Percentiles rank a stretch among this genome's conserved stretches.
phyloP scores from a whole-genome alignment of 2,888 invertebrate genomes.

The Melikaiella ostensackeni region DNA sequence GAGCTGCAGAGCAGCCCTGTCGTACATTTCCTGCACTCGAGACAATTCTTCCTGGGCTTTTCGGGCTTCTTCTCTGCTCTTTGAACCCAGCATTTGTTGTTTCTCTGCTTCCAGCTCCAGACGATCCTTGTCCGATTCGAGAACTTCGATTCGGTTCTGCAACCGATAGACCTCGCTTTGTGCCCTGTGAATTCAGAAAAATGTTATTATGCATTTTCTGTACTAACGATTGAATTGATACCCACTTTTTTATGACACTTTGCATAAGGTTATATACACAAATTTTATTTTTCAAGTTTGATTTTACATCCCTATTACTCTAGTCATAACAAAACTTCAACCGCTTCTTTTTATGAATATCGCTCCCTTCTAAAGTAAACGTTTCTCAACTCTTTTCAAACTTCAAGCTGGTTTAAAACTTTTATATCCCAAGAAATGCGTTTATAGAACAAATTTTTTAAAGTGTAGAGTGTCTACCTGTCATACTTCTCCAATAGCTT shows the following conservation, averaged over 20 bases:
- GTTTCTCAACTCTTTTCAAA: background rate
- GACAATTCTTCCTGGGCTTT: slow-evolving; percentile 92
- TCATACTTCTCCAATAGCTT: slow-evolving; percentile 95
- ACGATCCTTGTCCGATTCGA: slow-evolving; percentile 92
- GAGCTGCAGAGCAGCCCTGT: slow-evolving; percentile 90
- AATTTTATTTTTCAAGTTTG: background rate
- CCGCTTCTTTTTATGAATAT: background rate
- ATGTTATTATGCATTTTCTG: background rate
- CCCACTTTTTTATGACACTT: background rate
- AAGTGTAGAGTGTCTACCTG: slow-evolving; percentile 79
- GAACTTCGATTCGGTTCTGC: slow-evolving; percentile 91
- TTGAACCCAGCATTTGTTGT: slow-evolving; percentile 87
- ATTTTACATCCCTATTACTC: background rate
- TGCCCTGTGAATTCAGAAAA: slow-evolving; percentile 80
- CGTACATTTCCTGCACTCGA: slow-evolving; percentile 92
- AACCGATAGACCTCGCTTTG: slow-evolving; percentile 93
- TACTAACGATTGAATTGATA: slow-evolving; percentile 1
- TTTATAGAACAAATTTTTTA: background rate
- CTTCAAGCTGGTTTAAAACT: background rate
- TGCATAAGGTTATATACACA: background rate
- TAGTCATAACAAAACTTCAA: background rate
- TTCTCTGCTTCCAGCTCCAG: slow-evolving; percentile 92
- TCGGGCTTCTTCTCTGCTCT: slow-evolving; percentile 90
- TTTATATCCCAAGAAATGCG: background rate
- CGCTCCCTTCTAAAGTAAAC: background rate